Percentiles rank a stretch among this genome's conserved stretches.
Conservation (phyloP, 2,888 invertebrate species). For the Disparrhopalites patrizii region DNA sequence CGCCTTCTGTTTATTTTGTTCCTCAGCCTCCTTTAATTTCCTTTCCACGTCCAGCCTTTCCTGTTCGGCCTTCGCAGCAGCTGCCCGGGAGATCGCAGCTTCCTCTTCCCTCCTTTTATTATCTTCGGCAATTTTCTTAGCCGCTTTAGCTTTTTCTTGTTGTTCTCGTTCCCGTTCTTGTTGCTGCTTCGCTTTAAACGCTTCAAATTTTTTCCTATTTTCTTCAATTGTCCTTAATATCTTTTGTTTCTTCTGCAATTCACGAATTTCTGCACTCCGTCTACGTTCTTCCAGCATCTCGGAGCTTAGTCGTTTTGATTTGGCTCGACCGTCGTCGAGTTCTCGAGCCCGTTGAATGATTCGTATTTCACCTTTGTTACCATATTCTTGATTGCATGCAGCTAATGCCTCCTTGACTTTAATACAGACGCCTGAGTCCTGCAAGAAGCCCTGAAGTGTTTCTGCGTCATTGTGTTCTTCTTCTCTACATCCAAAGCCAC, state of each 20-base stretch:
- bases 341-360: conserved; percentile 10
- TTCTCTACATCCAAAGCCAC: conserved; percentile 28
- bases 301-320: conserved; percentile 12
- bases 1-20: conserved; percentile 14
- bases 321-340: conserved; percentile 9
- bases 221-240: conserved; percentile 10
- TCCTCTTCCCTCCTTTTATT: conserved; percentile 7
- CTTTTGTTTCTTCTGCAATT: conserved; percentile 1
- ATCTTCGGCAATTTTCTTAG: not conserved
- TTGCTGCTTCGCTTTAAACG: not conserved
- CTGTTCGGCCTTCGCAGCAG: conserved; percentile 6
- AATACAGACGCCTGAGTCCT: conserved; percentile 11
- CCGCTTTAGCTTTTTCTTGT: not conserved
- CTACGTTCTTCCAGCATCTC: conserved; percentile 6
- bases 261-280: not conserved
- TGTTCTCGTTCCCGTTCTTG: conserved; percentile 13
- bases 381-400: conserved; percentile 15
- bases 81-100: conserved; percentile 3
- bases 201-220: conserved; percentile 9
- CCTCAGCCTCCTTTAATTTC: conserved; percentile 4
- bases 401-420: conserved; percentile 6
- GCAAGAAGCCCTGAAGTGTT: not conserved
- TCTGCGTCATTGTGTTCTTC: conserved; percentile 31
- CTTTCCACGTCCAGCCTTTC: not conserved
- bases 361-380: conserved; percentile 16